Evolutionary conservation across 2,888 invertebrate species (phyloP), one percentile per base, ranked within the genome.

Genomic region (Mimachlamys varia): DNA sequence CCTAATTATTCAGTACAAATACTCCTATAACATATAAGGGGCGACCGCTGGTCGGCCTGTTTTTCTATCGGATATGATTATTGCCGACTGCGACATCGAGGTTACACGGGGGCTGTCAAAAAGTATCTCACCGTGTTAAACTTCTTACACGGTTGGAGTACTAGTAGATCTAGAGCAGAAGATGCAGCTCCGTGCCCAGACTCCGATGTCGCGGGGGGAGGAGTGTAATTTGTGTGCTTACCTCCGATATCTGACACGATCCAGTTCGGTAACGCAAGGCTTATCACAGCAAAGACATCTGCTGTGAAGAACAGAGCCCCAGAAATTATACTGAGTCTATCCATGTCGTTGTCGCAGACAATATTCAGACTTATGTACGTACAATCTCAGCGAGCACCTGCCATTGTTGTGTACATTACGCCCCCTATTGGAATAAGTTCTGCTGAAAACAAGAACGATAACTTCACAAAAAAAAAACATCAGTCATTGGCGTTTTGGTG

Each of bases 221-320:
- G 58, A 27, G 33, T 1, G 33, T 76, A 76, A 10, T 62, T 53
- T 62, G 33, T 33, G 33, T 5, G 76, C 89, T 87, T 93, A 95
- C 95, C 95, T 89, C 94, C 94, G 55, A 94, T 94, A 93, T 94
- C 94, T 50, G 95, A 94, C n/a, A 94, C 94, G 33, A 95, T 95
- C 95, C 95, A 95, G 53, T 94, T 94, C 88, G 95, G 95, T 89
- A 94, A 94, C n/a, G 95, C 94, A 13, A 95, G 91, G 91, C 95
- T 95, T 19, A 94, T 94, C 49, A 95, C 94, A 38, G 95, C 95
- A 93, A 95, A 95, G 4, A 95, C 92, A 92, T 95, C 95, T 27
- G 95, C 95, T 44, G 94, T 94, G 27, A 95, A 92, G 92, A 95
- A 95, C 53, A 95, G 90, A 55, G 94, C 93, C 17, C 95, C 95